Evolutionary conservation across 1,140 invertebrate genomes (phyloP).

Genomic region (Procambarus virginalis): DNA sequence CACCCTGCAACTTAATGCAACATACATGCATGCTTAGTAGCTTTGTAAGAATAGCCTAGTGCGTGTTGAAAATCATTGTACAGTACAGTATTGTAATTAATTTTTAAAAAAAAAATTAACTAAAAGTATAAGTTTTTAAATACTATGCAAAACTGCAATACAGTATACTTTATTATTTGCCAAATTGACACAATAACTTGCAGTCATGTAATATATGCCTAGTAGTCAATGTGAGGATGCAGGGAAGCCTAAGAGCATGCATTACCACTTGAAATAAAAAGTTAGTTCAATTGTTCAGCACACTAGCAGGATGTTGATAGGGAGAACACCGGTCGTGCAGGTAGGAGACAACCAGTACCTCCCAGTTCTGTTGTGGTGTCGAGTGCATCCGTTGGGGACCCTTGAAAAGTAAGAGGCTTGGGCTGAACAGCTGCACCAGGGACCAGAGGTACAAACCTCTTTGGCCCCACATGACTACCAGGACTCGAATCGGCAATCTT

Average conservation of each 20-base stretch:
- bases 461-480: constrained; percentile 30
- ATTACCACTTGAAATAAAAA: background rate
- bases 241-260: constrained; percentile 23
- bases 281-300: constrained; percentile 26
- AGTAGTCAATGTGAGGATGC: background rate
- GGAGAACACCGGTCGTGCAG: constrained; percentile 22
- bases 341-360: constrained; percentile 49
- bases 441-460: constrained; percentile 58
- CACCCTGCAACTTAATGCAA: background rate
- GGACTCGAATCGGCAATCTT: constrained; percentile 48
- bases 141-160: background rate
- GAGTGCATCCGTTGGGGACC: constrained; percentile 40
- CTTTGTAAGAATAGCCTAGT: too few relatives aligned
- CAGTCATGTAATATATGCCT: background rate
- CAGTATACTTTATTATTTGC: background rate
- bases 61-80: too few relatives aligned
- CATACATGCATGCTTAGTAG: constrained; percentile 5
- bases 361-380: constrained; percentile 48
- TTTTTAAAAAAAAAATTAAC: background rate
- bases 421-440: constrained; percentile 55
- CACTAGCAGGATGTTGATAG: background rate
- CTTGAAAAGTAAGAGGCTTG: constrained; percentile 34
- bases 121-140: background rate
- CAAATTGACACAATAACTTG: background rate
- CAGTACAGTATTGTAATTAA: background rate